Base-by-base conservation (phyloP, 1,140 invertebrate species). In the Bombus picipes region DNA sequence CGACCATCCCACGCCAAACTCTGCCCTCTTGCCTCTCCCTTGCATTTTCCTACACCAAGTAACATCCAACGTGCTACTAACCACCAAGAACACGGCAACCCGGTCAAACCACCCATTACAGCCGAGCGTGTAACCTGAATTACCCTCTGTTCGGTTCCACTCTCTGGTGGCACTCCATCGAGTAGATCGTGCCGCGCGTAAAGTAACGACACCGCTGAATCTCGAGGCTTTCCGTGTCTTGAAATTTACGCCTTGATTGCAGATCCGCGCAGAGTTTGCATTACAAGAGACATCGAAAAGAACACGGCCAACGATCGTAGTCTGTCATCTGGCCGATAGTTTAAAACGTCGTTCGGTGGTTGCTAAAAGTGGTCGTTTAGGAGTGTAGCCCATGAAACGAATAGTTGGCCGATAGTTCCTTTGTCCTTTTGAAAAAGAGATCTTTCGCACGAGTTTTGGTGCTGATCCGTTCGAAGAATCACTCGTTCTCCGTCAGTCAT, bases 71-170 rank as follows among this genome's bases (percentile, higher is more conserved):
- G 34, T 74, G 66, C 86, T 57, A 37, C 47, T 53, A 73, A 83
- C 87, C 70, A 70, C 70, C 71, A 57, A 41, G 72, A 82, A 83
- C 81, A 65, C 62, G 81, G 73, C 65, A 86, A 90, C 81, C 79
- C 82, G 89, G 87, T 88, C 90, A 86, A 83, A 88, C 89, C 89
- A 77, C 83, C 86, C 87, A 88, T 91, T 91, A 91, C 86, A 81
- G 76, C 72, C 81, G 86, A 75, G 80, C 88, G 70, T 90, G 89
- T 90, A 91, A 83, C 88, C 83, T 78, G 88, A 90, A 90, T 90
- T 90, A 90, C 80, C 80, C 81, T 81, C 66, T 82, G 75, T 73
- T 89, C 81, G 72, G 68, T 70, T 78, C 75, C 57, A 78, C 83
- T 65, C 84, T 65, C 68, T 47, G 57, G 15, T 66, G 41, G 28